These are phyloP conservation scores for Noctua comes DNA, from an alignment of 2,888 invertebrate species.

Conservation along the genomic window DNA sequence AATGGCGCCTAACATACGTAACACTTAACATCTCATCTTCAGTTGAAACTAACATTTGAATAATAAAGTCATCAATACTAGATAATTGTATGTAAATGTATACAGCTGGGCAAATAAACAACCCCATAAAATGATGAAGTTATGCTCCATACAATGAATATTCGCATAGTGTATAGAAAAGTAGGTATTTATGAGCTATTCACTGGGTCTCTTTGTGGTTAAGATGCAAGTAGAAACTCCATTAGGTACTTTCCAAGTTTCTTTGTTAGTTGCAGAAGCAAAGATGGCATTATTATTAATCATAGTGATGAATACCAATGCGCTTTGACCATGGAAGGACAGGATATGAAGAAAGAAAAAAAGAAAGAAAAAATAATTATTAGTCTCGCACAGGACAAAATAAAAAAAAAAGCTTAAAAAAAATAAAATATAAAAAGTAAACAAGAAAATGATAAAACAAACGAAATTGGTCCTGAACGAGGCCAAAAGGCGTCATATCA, in stretches of 20 bases:
- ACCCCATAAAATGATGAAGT: conserved; percentile 44
- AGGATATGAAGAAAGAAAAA: neutral
- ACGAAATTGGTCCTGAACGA: too few species aligned
- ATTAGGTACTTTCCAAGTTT: conserved; percentile 20
- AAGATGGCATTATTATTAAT: conserved; percentile 4
- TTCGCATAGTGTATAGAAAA: conserved; percentile 8
- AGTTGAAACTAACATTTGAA: conserved; percentile 23
- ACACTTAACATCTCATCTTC: conserved; percentile 29
- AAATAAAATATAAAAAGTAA: too few species aligned
- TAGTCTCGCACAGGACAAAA: too few species aligned
- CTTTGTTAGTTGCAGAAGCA: conserved; percentile 12
- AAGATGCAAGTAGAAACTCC: conserved; percentile 9
- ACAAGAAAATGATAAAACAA: too few species aligned
- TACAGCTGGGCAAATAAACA: conserved; percentile 47
- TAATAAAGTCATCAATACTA: conserved; percentile 45
- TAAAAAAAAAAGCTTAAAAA: too few species aligned
- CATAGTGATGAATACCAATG: conserved; percentile 16
- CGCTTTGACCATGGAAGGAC: neutral
- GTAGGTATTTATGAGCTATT: conserved; percentile 24
- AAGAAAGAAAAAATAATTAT: too few species aligned
- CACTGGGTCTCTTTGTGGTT: conserved; percentile 10
- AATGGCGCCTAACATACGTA: neutral
- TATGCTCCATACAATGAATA: conserved; percentile 35
- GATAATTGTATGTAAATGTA: conserved; percentile 46
- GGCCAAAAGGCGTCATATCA: too few species aligned